Percentiles rank a stretch among this genome's conserved stretches.
These are phyloP conservation scores for Potorous gilbertii DNA, from an alignment of 2,797 vertebrate species.

Conservation along the genomic window DNA sequence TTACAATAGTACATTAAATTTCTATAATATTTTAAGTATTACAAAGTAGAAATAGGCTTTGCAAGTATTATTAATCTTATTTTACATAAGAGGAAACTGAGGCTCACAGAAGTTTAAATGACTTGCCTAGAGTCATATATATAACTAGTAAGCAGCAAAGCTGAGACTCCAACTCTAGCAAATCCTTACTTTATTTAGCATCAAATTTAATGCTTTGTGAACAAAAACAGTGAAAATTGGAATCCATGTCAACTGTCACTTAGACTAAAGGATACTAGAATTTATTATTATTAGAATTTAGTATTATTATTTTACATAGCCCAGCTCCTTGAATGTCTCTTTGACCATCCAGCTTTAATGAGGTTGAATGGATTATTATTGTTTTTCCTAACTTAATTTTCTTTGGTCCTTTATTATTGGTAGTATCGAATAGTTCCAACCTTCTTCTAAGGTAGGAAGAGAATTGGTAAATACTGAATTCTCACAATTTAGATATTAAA, in stretches of 20 bases:
- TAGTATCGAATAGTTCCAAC: background rate
- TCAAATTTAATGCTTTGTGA: background rate
- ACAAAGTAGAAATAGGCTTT: background rate
- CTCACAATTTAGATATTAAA: background rate
- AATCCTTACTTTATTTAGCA: background rate
- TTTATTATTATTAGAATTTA: background rate
- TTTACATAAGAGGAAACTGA: background rate
- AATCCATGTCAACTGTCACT: background rate
- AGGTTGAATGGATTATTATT: background rate
- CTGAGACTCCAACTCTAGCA: background rate
- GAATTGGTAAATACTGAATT: constrained; percentile 10
- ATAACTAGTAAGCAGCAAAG: background rate
- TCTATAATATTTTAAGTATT: background rate
- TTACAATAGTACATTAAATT: background rate
- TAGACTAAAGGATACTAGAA: background rate
- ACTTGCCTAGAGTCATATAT: background rate
- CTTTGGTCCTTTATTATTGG: background rate
- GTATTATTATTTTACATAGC: background rate
- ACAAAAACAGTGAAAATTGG: background rate
- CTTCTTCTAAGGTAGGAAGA: constrained; percentile 10
- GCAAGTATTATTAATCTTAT: background rate
- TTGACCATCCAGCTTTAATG: background rate
- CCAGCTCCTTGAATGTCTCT: background rate
- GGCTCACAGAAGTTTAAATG: background rate
- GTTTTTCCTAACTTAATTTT: constrained; percentile 25